Conservation (phyloP, 2,113 vertebrate species). For the Pica pica region DNA sequence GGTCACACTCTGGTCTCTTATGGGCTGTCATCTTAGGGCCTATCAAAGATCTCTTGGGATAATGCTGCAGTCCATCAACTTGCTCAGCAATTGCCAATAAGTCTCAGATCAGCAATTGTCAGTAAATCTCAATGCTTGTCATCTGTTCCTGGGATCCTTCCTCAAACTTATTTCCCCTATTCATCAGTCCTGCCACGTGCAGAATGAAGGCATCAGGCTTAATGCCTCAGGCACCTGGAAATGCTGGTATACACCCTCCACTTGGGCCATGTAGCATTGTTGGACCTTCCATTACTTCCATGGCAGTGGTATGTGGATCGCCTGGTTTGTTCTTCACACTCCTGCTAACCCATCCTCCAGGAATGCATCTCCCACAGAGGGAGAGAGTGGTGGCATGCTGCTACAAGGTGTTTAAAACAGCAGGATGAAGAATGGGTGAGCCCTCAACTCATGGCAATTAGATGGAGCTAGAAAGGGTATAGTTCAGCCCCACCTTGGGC, state of each 20-base stretch:
- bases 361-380: not conserved
- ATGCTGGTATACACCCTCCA: not conserved
- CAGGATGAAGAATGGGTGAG: not conserved
- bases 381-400: accelerated
- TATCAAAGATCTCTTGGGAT: not conserved
- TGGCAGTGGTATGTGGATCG: not conserved
- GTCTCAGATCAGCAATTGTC: not conserved
- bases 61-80: not conserved
- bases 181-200: not conserved
- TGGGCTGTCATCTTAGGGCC: accelerated
- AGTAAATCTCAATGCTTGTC: not conserved
- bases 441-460: not conserved
- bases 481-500: not conserved
- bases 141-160: not conserved
- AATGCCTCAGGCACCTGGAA: not conserved
- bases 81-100: not conserved
- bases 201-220: not conserved
- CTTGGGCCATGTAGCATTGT: not conserved
- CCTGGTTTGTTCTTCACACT: not conserved
- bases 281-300: not conserved
- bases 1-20: not conserved
- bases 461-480: accelerated
- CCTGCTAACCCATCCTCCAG: not conserved
- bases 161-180: not conserved
- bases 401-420: not conserved